A percentile compares a stretch with the other conserved stretches of the same genome.
phyloP scores from a whole-genome alignment of 1,140 invertebrate species.

The Dufourea novaeangliae region DNA sequence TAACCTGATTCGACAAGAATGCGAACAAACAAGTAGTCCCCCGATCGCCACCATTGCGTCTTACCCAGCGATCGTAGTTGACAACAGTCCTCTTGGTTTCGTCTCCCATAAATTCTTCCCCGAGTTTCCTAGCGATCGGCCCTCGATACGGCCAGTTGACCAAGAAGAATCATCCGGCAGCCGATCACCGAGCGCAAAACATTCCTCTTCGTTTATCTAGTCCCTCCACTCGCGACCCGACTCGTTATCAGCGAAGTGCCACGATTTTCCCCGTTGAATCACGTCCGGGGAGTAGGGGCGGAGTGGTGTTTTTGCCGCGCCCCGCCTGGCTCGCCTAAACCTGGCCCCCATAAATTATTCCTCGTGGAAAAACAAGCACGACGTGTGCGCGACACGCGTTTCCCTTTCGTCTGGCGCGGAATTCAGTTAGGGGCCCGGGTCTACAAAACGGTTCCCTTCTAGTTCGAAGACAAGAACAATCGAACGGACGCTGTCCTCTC shows the following conservation, averaged over 20 bases:
- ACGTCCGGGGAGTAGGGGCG: conserved; percentile 2
- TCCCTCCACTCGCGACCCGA: not conserved
- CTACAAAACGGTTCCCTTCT: not conserved
- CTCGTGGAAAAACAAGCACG: conserved; percentile 19
- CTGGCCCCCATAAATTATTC: conserved; percentile 24
- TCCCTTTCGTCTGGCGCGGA: conserved; percentile 4
- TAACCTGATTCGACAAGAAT: no score
- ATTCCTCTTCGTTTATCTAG: conserved; percentile 38
- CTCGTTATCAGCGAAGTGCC: conserved; percentile 18
- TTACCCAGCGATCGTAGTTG: no score
- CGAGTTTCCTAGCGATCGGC: not conserved
- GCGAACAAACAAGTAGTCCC: no score
- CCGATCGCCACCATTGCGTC: no score
- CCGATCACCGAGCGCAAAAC: not conserved
- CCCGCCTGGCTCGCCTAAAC: not conserved
- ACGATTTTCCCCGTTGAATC: conserved; percentile 7
- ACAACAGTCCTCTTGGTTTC: no score
- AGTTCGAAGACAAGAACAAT: not conserved
- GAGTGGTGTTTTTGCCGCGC: conserved; percentile 5
- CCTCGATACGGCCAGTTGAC: not conserved
- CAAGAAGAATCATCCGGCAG: not conserved
- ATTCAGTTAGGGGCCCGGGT: not conserved
- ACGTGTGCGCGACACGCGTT: not conserved
- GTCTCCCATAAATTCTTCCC: not conserved
- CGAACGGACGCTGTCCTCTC: not conserved